Evolutionary conservation across 2,888 invertebrate species (phyloP).

Genomic region (Argyresthia goedartella): DNA sequence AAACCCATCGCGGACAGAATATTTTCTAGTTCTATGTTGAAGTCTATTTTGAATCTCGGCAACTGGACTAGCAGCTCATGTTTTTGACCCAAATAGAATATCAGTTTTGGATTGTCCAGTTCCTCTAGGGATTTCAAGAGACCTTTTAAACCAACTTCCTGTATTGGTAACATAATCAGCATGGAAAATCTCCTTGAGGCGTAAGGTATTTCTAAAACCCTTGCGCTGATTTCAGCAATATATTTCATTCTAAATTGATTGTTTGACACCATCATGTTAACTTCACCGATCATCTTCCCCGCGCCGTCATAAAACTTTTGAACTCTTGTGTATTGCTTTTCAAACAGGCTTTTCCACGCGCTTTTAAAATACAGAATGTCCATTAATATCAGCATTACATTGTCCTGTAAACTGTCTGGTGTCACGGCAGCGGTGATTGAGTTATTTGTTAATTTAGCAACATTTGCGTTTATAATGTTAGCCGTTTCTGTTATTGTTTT

Average conservation of each 20-base stretch:
- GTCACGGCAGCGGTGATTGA: constrained; percentile 40
- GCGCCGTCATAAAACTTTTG: constrained; percentile 31
- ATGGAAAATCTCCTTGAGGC: constrained; percentile 65
- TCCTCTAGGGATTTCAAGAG: constrained; percentile 54
- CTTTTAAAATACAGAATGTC: constrained; percentile 54
- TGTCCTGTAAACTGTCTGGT: constrained; percentile 31
- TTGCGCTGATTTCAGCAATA: constrained; percentile 30
- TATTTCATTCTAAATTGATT: background rate
- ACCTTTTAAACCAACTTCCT: constrained; percentile 37
- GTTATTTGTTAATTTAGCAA: constrained; percentile 34
- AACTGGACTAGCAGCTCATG: constrained; percentile 61
- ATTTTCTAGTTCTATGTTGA: constrained; percentile 58
- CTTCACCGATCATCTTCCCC: constrained; percentile 22
- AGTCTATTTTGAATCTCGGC: constrained; percentile 71
- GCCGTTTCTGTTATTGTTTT: constrained; percentile 29
- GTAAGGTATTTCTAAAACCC: constrained; percentile 46
- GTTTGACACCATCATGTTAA: background rate
- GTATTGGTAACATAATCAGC: constrained; percentile 72
- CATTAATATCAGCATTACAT: constrained; percentile 30
- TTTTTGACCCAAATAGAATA: background rate
- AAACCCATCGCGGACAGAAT: constrained; percentile 49
- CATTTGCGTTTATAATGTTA: constrained; percentile 34
- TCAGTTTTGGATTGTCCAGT: background rate
- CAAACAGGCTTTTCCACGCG: constrained; percentile 36
- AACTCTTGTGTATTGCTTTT: constrained; percentile 29